Evolutionary conservation across 2,113 vertebrate genomes (phyloP).

Genomic region (Cervus canadensis): DNA sequence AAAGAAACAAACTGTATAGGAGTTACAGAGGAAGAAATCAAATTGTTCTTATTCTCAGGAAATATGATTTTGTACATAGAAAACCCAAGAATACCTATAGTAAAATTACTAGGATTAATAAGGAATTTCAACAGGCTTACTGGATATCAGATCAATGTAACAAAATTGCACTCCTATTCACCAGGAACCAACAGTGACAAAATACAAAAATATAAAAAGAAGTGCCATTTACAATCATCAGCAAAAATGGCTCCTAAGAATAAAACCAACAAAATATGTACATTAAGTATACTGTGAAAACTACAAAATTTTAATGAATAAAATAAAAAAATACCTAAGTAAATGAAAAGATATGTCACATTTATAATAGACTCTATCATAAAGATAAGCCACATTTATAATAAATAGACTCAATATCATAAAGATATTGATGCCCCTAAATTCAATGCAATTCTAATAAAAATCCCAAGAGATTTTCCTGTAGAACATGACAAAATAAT

Average conservation of each 20-base stretch:
- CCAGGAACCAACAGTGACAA: conserved; percentile 1
- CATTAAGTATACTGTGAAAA: background rate
- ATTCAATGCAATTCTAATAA: background rate
- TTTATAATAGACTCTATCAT: background rate
- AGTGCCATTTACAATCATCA: background rate
- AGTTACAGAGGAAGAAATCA: conserved; percentile 3
- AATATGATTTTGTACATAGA: conserved; percentile 1
- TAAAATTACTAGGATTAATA: conserved; percentile 28
- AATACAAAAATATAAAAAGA: background rate
- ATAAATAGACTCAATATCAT: background rate
- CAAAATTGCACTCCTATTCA: background rate
- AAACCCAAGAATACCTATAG: conserved; percentile 1
- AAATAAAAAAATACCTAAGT: background rate
- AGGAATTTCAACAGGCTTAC: background rate
- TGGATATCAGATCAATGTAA: background rate
- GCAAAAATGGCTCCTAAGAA: background rate
- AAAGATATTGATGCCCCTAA: background rate
- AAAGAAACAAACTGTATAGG: background rate
- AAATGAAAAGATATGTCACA: background rate
- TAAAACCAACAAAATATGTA: background rate
- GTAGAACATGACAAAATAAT: background rate
- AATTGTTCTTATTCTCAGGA: conserved; percentile 4
- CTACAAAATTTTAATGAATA: background rate
- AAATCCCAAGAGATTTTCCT: background rate
- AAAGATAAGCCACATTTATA: background rate